These are phyloP conservation scores for Osedax fenrisi DNA, from an alignment of 2,888 invertebrate genomes.

Conservation along the genomic window DNA sequence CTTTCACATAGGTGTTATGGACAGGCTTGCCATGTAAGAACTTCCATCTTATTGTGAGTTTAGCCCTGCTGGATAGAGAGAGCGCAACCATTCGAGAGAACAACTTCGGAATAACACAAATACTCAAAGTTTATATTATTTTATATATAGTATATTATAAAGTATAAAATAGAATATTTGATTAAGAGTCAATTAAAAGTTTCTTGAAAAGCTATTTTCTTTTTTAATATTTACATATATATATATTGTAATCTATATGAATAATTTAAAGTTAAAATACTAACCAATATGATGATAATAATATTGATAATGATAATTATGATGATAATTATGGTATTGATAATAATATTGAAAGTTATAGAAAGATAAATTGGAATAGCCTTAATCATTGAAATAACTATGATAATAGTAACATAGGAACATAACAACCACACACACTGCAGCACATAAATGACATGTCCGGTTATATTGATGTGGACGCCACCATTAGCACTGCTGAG, in stretches of 20 bases:
- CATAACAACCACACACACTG: neutral
- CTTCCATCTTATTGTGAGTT: slow-evolving; percentile 82
- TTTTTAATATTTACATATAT: no score
- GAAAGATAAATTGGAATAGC: no score
- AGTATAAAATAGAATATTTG: no score
- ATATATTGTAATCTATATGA: neutral
- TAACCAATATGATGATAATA: no score
- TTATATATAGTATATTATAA: no score
- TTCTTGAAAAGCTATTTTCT: no score
- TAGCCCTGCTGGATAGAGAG: slow-evolving; percentile 81
- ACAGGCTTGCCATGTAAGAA: slow-evolving; percentile 83
- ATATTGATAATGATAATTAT: no score
- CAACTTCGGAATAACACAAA: slow-evolving; percentile 86
- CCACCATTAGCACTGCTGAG: slow-evolving; percentile 73
- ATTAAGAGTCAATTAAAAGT: no score
- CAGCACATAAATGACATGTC: slow-evolving; percentile 90
- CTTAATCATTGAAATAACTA: no score
- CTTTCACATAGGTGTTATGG: slow-evolving; percentile 60
- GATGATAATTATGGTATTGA: no score
- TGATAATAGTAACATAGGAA: no score
- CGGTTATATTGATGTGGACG: slow-evolving; percentile 69
- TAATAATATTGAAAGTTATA: no score
- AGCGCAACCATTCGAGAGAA: slow-evolving; percentile 75
- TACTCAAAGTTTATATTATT: slow-evolving; percentile 52
- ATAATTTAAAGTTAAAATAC: neutral